These are phyloP conservation scores for Leptoclinus maculatus DNA, from an alignment of 2,797 vertebrate species.

Conservation along the genomic window DNA sequence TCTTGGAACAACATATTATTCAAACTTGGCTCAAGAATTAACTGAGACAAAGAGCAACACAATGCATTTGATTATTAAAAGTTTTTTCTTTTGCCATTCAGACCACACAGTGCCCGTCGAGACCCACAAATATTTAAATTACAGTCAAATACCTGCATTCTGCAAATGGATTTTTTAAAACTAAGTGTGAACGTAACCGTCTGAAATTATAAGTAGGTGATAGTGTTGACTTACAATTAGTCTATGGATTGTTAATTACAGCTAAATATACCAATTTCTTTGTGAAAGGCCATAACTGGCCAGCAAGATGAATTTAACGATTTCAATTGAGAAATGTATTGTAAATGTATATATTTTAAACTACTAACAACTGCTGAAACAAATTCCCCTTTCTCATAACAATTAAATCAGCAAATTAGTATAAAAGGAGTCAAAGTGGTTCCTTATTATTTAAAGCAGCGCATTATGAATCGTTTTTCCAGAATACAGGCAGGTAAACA, in stretches of 20 bases:
- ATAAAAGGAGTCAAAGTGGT: background rate
- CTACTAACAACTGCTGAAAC: background rate
- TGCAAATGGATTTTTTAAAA: background rate
- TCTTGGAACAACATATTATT: constrained; percentile 6
- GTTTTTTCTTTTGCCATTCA: constrained; percentile 13
- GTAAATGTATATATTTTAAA: background rate
- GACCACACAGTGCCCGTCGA: background rate
- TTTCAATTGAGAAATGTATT: background rate
- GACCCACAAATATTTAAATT: background rate
- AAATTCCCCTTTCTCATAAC: background rate
- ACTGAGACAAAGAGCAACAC: constrained; percentile 25
- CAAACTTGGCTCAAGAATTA: background rate
- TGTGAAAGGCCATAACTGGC: constrained; percentile 3
- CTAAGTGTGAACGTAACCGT: background rate
- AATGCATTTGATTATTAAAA: constrained; percentile 9
- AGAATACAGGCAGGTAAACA: background rate
- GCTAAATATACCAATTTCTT: constrained; percentile 19
- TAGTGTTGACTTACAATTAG: background rate
- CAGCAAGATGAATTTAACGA: constrained; percentile 1
- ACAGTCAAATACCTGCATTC: background rate
- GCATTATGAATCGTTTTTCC: background rate
- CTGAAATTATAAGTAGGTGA: background rate
- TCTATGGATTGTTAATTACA: constrained; percentile 17
- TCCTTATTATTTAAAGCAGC: constrained; percentile 18
- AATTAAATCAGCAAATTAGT: background rate